Conservation (phyloP, 37 sponge, comb jelly and placozoan species). For the Halisarca cf. caerulea region DNA sequence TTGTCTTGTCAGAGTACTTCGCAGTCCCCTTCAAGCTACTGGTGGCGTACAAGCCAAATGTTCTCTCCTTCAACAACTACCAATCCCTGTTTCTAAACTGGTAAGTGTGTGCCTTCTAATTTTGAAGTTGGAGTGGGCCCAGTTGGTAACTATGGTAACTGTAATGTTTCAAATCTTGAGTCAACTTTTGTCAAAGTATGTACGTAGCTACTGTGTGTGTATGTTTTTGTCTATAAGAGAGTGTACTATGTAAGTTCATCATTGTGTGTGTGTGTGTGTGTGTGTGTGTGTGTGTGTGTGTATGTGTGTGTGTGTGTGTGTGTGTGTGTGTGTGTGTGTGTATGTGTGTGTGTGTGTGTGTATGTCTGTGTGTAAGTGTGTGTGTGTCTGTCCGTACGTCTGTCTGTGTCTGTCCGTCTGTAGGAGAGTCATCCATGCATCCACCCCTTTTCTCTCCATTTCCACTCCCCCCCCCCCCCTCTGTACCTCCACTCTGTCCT, state of each 20-base stretch:
- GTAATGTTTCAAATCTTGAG: neutral
- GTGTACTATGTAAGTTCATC: too few relatives aligned
- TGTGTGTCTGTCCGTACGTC: too few relatives aligned
- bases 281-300: neutral
- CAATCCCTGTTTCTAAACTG: constrained; percentile 68
- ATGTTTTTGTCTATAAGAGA: too few relatives aligned
- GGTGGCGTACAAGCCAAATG: constrained; percentile 59
- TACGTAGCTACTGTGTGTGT: neutral
- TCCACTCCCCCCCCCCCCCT: too few relatives aligned
- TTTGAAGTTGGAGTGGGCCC: neutral
- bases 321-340: too few relatives aligned
- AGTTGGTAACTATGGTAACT: neutral
- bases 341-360: too few relatives aligned
- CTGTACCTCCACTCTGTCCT: too few relatives aligned
- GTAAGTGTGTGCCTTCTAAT: constrained; percentile 13
- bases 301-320: too few relatives aligned
- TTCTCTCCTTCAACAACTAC: constrained; percentile 40
- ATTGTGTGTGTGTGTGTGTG: constrained; percentile 23
- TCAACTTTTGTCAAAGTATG: neutral
- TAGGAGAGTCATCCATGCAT: too few relatives aligned
- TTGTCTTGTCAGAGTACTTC: constrained; percentile 40
- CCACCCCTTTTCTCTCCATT: too few relatives aligned
- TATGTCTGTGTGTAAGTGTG: too few relatives aligned
- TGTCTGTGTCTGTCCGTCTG: too few relatives aligned
- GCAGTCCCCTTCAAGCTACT: constrained; percentile 66